These are phyloP conservation scores for Clarias pachynema DNA, from an alignment of 2,797 vertebrate species.

Conservation along the genomic window DNA sequence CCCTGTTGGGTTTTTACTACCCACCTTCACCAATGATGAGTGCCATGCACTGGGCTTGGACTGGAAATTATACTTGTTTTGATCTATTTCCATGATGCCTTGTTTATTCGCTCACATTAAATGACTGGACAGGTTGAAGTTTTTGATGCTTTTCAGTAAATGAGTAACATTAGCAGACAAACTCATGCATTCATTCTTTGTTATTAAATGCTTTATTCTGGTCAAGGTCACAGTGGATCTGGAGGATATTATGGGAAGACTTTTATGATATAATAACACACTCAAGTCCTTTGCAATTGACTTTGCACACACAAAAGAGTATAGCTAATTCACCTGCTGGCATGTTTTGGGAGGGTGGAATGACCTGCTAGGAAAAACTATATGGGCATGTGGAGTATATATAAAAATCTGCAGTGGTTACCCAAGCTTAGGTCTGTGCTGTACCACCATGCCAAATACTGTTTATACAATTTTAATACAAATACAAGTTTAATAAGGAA, in stretches of 20 bases:
- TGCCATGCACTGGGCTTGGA: slow-evolving; percentile 3
- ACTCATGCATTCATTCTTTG: neutral
- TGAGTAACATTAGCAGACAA: neutral
- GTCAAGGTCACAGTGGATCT: neutral
- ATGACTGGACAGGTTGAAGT: neutral
- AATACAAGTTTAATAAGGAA: neutral
- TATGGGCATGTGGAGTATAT: neutral
- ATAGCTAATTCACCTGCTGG: neutral
- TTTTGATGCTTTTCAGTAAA: neutral
- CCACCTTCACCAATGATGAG: slow-evolving; percentile 13
- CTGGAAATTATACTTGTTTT: slow-evolving; percentile 28
- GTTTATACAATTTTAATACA: too few relatives aligned
- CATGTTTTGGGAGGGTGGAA: neutral
- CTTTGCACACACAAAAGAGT: neutral
- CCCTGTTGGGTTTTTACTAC: slow-evolving; percentile 18
- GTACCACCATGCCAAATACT: neutral
- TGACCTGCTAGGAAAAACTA: neutral
- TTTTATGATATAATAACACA: neutral
- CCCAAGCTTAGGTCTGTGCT: neutral
- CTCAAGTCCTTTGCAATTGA: neutral
- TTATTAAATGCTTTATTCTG: neutral
- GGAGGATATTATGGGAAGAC: neutral
- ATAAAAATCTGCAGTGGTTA: neutral
- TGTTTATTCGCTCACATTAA: neutral
- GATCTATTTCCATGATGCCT: slow-evolving; percentile 9